A percentile compares a stretch with the other conserved stretches of the same genome.
Conservation (phyloP, 2,888 invertebrate species). For the Hedychridium roseum region DNA sequence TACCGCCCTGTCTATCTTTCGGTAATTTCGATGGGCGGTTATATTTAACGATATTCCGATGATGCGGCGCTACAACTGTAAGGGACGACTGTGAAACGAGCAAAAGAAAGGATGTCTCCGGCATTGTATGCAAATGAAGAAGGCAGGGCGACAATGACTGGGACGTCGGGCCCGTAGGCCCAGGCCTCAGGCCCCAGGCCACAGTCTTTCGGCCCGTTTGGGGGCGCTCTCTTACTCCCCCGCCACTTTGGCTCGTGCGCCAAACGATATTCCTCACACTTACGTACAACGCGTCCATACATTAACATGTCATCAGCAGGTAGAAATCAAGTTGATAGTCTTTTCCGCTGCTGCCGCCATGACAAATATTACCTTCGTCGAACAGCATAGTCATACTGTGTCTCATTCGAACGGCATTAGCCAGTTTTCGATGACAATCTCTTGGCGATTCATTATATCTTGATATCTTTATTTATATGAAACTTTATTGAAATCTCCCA, state of each 20-base stretch:
- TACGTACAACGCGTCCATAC: slow-evolving; percentile 51
- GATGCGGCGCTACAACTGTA: slow-evolving; percentile 34
- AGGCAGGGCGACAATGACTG: slow-evolving; percentile 63
- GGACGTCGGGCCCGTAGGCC: slow-evolving; percentile 42
- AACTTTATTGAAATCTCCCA: no score
- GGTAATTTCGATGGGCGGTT: slow-evolving; percentile 54
- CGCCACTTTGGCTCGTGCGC: slow-evolving; percentile 43
- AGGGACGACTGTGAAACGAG: slow-evolving; percentile 18
- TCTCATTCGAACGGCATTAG: no score
- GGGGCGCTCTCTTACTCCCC: slow-evolving; percentile 16
- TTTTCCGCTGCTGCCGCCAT: slow-evolving; percentile 1
- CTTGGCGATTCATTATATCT: no score
- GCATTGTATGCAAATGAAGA: slow-evolving; percentile 63
- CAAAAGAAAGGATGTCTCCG: slow-evolving; percentile 42
- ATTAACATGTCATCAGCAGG: slow-evolving; percentile 56
- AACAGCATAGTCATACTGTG: not conserved
- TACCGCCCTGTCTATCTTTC: slow-evolving; percentile 45
- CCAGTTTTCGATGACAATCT: no score
- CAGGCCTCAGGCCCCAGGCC: slow-evolving; percentile 28
- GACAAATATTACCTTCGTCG: not conserved
- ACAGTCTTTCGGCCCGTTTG: slow-evolving; percentile 10
- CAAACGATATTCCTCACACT: slow-evolving; percentile 36
- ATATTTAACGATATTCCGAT: slow-evolving; percentile 57
- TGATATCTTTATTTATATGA: no score
- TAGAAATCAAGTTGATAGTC: not conserved